Conservation (phyloP, 2,888 invertebrate species). For the Nomada ruficornis region DNA sequence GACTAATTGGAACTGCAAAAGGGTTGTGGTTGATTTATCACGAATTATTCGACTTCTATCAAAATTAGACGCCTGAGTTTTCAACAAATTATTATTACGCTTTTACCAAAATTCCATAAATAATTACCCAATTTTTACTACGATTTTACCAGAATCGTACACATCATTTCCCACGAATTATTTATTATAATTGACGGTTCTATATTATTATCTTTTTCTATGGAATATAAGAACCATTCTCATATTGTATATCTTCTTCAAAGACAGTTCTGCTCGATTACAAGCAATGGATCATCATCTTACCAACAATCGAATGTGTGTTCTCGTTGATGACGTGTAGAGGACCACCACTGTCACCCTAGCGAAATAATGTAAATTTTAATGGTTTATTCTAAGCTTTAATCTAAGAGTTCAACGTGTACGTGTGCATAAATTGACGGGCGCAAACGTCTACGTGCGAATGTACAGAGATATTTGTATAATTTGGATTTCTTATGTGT, state of each 20-base stretch:
- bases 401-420: not conserved
- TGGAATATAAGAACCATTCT: too few species aligned
- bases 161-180: too few species aligned
- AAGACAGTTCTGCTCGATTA: too few species aligned
- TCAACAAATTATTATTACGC: too few species aligned
- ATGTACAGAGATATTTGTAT: not conserved
- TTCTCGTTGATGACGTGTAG: conserved; percentile 87
- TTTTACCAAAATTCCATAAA: too few species aligned
- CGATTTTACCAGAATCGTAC: too few species aligned
- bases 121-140: too few species aligned
- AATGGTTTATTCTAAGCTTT: not conserved
- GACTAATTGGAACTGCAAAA: not conserved
- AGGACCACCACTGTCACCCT: conserved; percentile 93
- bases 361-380: conserved; percentile 60
- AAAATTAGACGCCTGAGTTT: too few species aligned
- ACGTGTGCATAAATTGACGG: not conserved
- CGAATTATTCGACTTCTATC: too few species aligned
- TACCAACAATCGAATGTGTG: conserved; percentile 87
- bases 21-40: not conserved
- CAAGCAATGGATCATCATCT: conserved; percentile 65
- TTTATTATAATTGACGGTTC: too few species aligned
- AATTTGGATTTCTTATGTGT: not conserved
- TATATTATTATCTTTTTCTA: too few species aligned
- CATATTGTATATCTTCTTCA: not conserved
- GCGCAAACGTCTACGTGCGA: not conserved